Percentiles rank a stretch among this genome's conserved stretches.
These are phyloP conservation scores for Pachypanchax playfairii DNA, from an alignment of 2,113 vertebrate species.

Conservation along the genomic window DNA sequence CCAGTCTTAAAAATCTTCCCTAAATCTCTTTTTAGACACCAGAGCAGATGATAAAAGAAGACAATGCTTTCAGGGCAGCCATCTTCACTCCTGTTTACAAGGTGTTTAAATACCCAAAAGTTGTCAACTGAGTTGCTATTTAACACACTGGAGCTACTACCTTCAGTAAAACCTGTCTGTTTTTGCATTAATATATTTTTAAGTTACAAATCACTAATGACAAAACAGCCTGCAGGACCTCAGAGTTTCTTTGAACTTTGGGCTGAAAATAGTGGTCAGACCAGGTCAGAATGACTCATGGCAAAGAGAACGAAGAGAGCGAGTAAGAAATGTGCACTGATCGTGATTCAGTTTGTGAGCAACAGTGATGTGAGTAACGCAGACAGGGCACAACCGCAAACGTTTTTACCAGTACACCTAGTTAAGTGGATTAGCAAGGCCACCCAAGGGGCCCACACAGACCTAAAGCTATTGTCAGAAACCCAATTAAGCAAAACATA, in stretches of 20 bases:
- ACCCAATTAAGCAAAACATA: constrained; percentile 70
- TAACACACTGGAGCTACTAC: background rate
- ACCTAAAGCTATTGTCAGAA: constrained; percentile 69
- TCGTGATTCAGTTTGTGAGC: constrained; percentile 68
- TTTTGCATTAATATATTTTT: constrained; percentile 1
- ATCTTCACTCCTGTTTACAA: background rate
- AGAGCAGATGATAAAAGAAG: no score
- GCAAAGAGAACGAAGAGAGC: constrained; percentile 16
- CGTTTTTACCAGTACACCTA: constrained; percentile 68
- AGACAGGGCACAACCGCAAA: constrained; percentile 68
- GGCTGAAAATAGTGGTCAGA: constrained; percentile 46
- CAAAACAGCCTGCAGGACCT: constrained; percentile 34
- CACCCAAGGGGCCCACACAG: constrained; percentile 58
- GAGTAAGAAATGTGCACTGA: constrained; percentile 36
- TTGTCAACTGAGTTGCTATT: constrained; percentile 2
- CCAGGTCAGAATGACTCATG: constrained; percentile 59
- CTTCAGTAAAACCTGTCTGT: background rate
- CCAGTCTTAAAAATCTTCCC: background rate
- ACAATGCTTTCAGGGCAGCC: background rate
- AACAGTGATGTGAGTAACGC: constrained; percentile 69
- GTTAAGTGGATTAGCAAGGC: constrained; percentile 75
- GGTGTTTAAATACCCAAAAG: background rate
- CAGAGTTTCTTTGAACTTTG: constrained; percentile 56
- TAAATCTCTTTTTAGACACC: no score
- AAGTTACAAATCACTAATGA: constrained; percentile 14